Evolutionary conservation across 1,140 invertebrate genomes (phyloP), one percentile per base, ranked within the genome.

Genomic region (Rhagoletis zephyria): DNA sequence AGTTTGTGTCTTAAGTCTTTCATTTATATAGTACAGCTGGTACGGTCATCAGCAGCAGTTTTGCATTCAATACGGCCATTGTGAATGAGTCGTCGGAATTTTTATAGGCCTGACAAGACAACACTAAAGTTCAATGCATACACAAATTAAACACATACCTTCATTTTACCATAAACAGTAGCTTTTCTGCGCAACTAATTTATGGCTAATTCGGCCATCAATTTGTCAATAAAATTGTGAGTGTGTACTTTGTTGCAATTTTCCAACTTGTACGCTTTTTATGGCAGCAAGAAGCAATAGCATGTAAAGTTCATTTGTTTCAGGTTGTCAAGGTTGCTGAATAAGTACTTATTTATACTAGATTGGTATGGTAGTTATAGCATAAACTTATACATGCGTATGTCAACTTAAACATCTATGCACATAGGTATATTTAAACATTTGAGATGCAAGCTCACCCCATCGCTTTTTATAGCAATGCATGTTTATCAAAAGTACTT

Each of bases 301-400:
- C n/a, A 45, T 81, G 9, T 42, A 81, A 19, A 67, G n/a, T 4
- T 30, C 48, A 59, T 81, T 56, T 81, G 74, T 19, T 81, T 81
- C 19, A 56, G 16, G 56, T 59, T 12, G 51, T 30, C 74, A 59
- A 81, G 74, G 74, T n/a, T 81, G 61, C 61, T 1, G 30, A 30
- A 30, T 30, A 30, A 30, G 30, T 30, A 30, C 30, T 30, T 30
- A 30, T 30, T 30, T 30, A 30, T 30, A 30, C 30, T 30, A 30
- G 30, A 30, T 30, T 30, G 30, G 30, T 30, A 30, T 30, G 0
- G 30, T 30, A 30, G 30, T 30, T 30, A 30, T 30, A 30, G 30
- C n/a, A n/a, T n/a, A n/a, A n/a, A n/a, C n/a, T n/a, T n/a, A 30
- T 30, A 1, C 1, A 30, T 30, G 30, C 1, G 30, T 30, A 30